Evolutionary conservation across 2,888 invertebrate species (phyloP).

Genomic region (Andrena bucephala): DNA sequence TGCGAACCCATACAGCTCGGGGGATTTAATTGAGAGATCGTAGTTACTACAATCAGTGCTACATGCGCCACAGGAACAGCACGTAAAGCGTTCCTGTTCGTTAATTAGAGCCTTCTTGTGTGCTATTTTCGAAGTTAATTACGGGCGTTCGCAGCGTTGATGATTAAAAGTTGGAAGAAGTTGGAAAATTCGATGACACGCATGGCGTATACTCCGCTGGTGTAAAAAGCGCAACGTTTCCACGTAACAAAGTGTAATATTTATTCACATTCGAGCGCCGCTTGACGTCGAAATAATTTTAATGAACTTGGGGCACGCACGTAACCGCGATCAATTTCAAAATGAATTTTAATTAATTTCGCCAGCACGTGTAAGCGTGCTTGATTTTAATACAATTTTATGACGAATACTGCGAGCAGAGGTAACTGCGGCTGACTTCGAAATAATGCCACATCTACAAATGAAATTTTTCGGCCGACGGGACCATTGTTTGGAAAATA

Average conservation of each 20-base stretch:
- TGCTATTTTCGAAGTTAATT: background rate
- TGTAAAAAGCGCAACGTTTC: background rate
- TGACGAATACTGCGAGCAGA: background rate
- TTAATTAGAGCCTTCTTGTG: background rate
- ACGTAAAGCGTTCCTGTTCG: background rate
- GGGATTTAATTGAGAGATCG: too few relatives aligned
- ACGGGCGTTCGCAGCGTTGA: background rate
- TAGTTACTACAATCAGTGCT: too few relatives aligned
- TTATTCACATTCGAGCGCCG: conserved; percentile 7
- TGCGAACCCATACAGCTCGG: too few relatives aligned
- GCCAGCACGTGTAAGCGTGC: background rate
- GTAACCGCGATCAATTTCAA: conserved; percentile 26
- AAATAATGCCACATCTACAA: background rate
- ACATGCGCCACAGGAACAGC: too few relatives aligned
- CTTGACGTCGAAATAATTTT: conserved; percentile 34
- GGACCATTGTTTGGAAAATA: background rate
- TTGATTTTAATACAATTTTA: conserved; percentile 7
- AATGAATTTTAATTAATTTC: conserved; percentile 43
- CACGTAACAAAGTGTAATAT: conserved; percentile 9
- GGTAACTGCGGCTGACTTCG: background rate
- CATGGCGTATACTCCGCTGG: background rate
- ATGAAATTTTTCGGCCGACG: background rate
- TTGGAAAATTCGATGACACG: background rate
- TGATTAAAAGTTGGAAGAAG: conserved; percentile 5
- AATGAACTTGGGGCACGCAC: conserved; percentile 11